Conservation (phyloP, 2,888 invertebrate genomes). For the Fissipunctia ypsillon region DNA sequence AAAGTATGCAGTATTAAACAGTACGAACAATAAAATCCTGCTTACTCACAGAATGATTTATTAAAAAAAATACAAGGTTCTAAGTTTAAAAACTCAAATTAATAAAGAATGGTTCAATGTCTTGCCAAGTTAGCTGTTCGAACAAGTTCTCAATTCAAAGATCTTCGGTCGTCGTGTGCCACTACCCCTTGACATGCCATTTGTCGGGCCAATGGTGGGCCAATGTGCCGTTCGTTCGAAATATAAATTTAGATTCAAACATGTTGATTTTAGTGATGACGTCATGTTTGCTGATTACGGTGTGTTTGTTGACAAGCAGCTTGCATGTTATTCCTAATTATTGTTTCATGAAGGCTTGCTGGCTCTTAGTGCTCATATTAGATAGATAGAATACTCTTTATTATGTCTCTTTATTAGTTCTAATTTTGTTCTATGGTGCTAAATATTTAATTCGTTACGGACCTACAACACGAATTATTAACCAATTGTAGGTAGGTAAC, state of each 20-base stretch:
- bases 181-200: slow-evolving; percentile 27
- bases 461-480: neutral
- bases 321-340: slow-evolving; percentile 6
- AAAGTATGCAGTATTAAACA: no score
- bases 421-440: neutral
- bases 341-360: neutral
- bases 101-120: neutral
- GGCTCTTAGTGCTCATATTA: neutral
- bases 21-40: no score
- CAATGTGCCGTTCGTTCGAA: neutral
- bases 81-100: neutral
- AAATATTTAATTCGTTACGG: neutral
- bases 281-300: slow-evolving; percentile 14
- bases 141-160: slow-evolving; percentile 21
- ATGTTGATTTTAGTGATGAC: slow-evolving; percentile 17
- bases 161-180: neutral
- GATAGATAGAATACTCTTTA: no score
- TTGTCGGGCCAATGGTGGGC: neutral
- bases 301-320: neutral
- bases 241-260: slow-evolving; percentile 7
- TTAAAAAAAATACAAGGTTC: neutral
- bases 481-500: neutral
- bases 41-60: neutral
- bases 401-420: no score
- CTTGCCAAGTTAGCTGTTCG: neutral